Evolutionary conservation across 2,113 vertebrate genomes (phyloP), one percentile per base, ranked within the genome.

Genomic region (Craseonycteris thonglongyai): DNA sequence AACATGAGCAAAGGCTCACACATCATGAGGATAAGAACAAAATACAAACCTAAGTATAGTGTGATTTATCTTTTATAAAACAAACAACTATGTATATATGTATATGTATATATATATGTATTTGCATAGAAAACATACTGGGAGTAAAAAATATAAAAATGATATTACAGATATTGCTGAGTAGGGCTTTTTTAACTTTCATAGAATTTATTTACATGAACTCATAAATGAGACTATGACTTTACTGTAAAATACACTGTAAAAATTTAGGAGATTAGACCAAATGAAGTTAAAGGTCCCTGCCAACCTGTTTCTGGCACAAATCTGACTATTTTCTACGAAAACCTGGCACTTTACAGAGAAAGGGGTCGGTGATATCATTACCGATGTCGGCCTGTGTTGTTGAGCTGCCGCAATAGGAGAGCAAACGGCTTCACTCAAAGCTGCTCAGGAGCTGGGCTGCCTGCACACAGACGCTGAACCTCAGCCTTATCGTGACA

Each of bases 121-220:
- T 51, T 61, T 83, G 21, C 42, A 76, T 40, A 91, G 69, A 91
- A 86, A 93, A 47, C 28, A 75, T 26, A 58, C 8, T 63, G 2
- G 19, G 47, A 93, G 18, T 28, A 89, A 93, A 22, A 38, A 89
- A 87, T 54, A 89, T 63, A 72, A 89, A 95, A 92, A 61, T 90
- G n/a, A n/a, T 12, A 84, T 80, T 56, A 49, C 1, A 47, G 26
- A 79, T 90, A 54, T 49, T 14, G 83, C 4, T 33, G 3, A 13
- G 1, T 56, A 40, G 35, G 7, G 7, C 0, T 18, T 78, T 96
- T 79, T 87, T 38, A 76, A 87, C 8, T 65, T 76, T 76, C 49
- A 65, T 7, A 49, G 51, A 82, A 76, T 38, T 90, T 79, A 72
- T 9, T 33, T 72, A 28, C 56, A 76, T 69, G n/a, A 30, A 5